A percentile compares a stretch with the other conserved stretches of the same genome.
Evolutionary conservation across 2,113 vertebrate species (phyloP).

Genomic region (Corythoichthys intestinalis): DNA sequence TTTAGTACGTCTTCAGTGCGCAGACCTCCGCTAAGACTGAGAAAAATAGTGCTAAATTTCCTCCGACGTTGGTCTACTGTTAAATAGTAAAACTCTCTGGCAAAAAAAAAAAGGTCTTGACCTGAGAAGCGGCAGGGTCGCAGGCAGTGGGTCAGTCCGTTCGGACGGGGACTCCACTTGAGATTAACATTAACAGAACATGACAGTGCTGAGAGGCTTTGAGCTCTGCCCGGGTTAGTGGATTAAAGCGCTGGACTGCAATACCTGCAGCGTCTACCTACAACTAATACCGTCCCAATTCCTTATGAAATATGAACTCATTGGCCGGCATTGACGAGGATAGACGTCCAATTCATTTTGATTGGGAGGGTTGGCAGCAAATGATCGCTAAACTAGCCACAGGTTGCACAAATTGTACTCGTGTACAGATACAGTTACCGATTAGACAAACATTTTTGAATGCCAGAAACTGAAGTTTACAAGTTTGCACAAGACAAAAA

Average conservation of each 20-base stretch:
- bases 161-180: constrained; percentile 31
- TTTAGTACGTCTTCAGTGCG: constrained; percentile 2
- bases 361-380: too few species aligned
- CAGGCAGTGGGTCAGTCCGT: constrained; percentile 58
- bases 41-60: background rate
- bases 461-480: background rate
- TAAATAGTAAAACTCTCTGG: background rate
- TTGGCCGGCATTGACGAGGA: background rate
- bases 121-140: constrained; percentile 27
- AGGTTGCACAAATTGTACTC: too few species aligned
- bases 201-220: constrained; percentile 68
- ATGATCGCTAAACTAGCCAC: too few species aligned
- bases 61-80: background rate
- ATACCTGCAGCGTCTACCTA: constrained; percentile 39
- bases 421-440: too few species aligned
- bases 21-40: background rate
- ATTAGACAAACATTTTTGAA: too few species aligned
- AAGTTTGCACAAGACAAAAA: background rate
- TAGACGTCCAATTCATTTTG: too few species aligned
- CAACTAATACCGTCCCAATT: constrained; percentile 34
- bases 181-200: constrained; percentile 64
- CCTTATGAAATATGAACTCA: constrained; percentile 25
- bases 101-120: constrained; percentile 46
- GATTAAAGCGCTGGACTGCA: constrained; percentile 50
- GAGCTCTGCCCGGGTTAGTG: constrained; percentile 37